Conservation (phyloP, 2,888 invertebrate genomes). For the Sinhomidia bicolor region DNA sequence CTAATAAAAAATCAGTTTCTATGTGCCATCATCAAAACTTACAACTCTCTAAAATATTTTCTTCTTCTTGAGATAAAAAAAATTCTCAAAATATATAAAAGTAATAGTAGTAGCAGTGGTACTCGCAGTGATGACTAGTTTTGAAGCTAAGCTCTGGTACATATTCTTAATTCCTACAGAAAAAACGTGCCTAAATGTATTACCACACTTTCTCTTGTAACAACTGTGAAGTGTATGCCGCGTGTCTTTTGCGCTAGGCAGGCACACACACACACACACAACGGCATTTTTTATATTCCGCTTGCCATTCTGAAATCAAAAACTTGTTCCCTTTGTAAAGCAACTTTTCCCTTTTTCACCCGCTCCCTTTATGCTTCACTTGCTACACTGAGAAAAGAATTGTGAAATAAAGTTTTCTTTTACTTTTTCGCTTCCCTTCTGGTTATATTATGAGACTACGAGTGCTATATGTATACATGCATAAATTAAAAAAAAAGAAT, state of each 20-base stretch:
- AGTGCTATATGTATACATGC: slow-evolving; percentile 62
- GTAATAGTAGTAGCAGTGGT: not conserved
- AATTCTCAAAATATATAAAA: too few relatives aligned
- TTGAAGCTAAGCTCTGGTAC: not conserved
- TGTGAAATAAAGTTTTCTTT: slow-evolving; percentile 36
- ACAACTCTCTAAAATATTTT: slow-evolving; percentile 9
- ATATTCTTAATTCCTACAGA: not conserved
- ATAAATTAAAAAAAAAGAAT: slow-evolving; percentile 62
- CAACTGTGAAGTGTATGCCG: not conserved
- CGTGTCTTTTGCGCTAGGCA: not conserved
- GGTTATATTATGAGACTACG: not conserved
- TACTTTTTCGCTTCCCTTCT: not conserved
- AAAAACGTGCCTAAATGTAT: not conserved
- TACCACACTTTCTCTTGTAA: not conserved
- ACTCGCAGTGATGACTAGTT: too few relatives aligned
- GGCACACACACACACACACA: too few relatives aligned
- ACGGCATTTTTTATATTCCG: not conserved
- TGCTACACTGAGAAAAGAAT: not conserved
- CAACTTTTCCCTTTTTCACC: slow-evolving; percentile 35
- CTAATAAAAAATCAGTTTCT: slow-evolving; percentile 43
- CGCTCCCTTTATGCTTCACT: slow-evolving; percentile 23
- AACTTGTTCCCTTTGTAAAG: slow-evolving; percentile 47
- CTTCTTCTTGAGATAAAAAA: not conserved
- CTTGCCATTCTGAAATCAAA: slow-evolving; percentile 43
- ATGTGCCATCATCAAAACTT: slow-evolving; percentile 33